These are phyloP conservation scores for Trilocha varians DNA, from an alignment of 2,888 invertebrate species.

Conservation along the genomic window DNA sequence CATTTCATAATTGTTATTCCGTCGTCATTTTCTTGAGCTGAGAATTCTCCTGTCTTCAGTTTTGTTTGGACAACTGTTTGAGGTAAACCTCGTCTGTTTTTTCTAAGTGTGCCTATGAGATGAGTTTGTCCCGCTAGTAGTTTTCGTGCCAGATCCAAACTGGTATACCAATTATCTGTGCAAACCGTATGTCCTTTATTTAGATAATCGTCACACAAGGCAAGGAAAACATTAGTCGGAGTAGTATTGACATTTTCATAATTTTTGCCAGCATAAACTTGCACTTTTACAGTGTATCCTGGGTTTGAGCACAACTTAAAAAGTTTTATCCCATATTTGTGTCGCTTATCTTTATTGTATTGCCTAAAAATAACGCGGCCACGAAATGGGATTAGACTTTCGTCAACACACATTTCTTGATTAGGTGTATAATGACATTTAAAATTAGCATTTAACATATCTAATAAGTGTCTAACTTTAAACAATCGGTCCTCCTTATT, in stretches of 20 bases:
- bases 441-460: conserved; percentile 8
- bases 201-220: conserved; percentile 20
- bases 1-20: conserved; percentile 23
- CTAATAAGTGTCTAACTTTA: conserved; percentile 3
- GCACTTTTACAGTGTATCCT: conserved; percentile 19
- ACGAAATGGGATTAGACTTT: conserved; percentile 9
- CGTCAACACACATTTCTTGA: conserved; percentile 7
- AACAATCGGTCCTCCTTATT: conserved; percentile 4
- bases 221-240: conserved; percentile 22
- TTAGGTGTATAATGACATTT: conserved; percentile 6
- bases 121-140: conserved; percentile 27
- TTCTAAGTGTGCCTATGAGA: conserved; percentile 29
- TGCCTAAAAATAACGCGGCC: conserved; percentile 9
- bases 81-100: conserved; percentile 28
- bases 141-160: conserved; percentile 23
- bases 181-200: conserved; percentile 24
- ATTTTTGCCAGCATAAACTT: conserved; percentile 24
- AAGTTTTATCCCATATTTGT: conserved; percentile 13
- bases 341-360: conserved; percentile 8
- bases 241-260: conserved; percentile 19
- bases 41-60: conserved; percentile 20
- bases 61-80: conserved; percentile 23
- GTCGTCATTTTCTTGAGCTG: conserved; percentile 22
- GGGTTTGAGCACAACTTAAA: conserved; percentile 18
- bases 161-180: conserved; percentile 32